Base-by-base conservation (phyloP, 35 echinoderm and acorn worm species). In the Stichopus chloronotus region DNA sequence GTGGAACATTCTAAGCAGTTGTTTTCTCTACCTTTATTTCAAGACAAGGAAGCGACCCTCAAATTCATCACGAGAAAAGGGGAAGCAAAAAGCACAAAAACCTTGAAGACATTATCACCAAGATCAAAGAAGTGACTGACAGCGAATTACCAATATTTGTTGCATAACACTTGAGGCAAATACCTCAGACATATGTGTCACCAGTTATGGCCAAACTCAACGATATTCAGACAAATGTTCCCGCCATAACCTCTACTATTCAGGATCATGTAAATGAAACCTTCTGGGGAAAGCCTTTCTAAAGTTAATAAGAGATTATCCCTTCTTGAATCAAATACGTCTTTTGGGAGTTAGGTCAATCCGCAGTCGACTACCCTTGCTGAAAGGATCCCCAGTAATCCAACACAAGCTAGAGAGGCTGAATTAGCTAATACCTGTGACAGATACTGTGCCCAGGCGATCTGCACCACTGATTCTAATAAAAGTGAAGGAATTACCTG, bases 381-480 rank as follows among this genome's bases (percentile, higher is more conserved):
- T 68, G 63, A 68, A 68, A 68, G 63, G 63, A 68, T 68, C 17
- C 17, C 63, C 63, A 68, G 63, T 68, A 68, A 68, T 68, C 63
- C 63, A 17, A 68, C 63, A 8, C 63, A 68, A 68, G 63, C 63
- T 68, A 68, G 17, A 68, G 63, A 68, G 63, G 17, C 63, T 68
- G 63, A 68, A 68, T 17, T 68, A 68, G 63, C 63, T 68, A n/a
- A n/a, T n/a, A 68, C 63, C 17, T 68, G 63, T 68, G 63, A 68
- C 63, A 68, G 24, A 23, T 76, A 76, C 71, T 76, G 11, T 76
- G 71, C 71, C 11, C 71, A 76, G 71, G 71, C 11, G 71, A 12
- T 12, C 71, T 76, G 11, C 71, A 76, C 71, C 71, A 76, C 71
- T 76, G 71, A 76, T 76, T 68, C 63, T n/a, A n/a, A n/a, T n/a